Percentiles rank a stretch among this genome's conserved stretches.
Conservation (phyloP, 2,888 invertebrate genomes). For the Acanthoscelides obtectus region DNA sequence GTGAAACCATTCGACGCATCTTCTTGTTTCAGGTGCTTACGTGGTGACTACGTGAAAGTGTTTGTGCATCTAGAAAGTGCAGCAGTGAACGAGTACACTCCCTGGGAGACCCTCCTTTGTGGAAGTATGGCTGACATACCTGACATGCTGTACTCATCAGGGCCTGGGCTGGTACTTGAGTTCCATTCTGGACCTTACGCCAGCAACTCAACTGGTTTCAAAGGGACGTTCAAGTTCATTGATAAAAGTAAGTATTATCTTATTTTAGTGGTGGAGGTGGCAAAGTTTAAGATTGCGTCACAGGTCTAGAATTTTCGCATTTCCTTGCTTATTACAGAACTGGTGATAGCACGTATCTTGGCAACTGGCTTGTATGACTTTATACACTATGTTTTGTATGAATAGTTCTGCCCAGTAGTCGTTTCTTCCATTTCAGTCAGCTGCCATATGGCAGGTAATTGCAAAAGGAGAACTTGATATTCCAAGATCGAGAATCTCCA, state of each 20-base stretch:
- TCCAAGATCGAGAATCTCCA: no score
- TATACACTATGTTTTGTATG: no score
- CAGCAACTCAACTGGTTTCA: conserved; percentile 63
- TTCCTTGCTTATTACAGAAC: no score
- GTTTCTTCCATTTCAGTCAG: no score
- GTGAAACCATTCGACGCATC: neutral
- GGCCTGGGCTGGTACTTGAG: conserved; percentile 68
- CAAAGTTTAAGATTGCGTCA: no score
- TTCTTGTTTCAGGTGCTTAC: conserved; percentile 62
- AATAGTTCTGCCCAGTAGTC: no score
- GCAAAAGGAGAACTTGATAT: no score
- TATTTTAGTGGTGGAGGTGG: no score
- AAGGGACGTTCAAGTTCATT: conserved; percentile 72
- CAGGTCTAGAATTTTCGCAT: no score
- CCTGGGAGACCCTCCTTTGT: conserved; percentile 69
- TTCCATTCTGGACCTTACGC: conserved; percentile 60
- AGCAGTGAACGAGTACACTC: conserved; percentile 70
- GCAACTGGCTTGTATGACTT: no score
- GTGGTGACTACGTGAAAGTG: conserved; percentile 72
- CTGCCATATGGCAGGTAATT: no score
- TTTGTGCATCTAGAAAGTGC: conserved; percentile 70
- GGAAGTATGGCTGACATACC: conserved; percentile 66
- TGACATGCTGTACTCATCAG: conserved; percentile 69
- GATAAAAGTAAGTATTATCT: conserved; percentile 71
- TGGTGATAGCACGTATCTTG: no score